Percentiles rank a stretch among this genome's conserved stretches.
phyloP scores from a whole-genome alignment of 2,888 invertebrate species.

The Mesoligia furuncula region DNA sequence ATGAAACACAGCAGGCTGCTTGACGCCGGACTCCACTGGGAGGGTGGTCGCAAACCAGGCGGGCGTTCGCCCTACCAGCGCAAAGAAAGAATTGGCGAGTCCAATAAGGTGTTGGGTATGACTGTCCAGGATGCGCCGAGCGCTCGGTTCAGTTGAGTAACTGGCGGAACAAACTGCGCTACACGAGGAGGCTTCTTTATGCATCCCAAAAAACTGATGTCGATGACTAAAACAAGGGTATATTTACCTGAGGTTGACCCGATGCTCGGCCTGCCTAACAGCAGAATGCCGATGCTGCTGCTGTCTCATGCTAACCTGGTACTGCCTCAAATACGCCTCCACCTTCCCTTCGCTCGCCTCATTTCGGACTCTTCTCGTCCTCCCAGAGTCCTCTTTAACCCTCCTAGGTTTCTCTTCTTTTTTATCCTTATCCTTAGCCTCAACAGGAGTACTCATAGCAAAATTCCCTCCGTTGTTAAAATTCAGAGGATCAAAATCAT shows the following conservation, averaged over 20 bases:
- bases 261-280: constrained; percentile 87
- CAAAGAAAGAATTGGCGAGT: too few species aligned
- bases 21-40: too few species aligned
- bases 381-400: constrained; percentile 75
- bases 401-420: constrained; percentile 76
- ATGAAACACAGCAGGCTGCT: too few species aligned
- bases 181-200: too few species aligned
- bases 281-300: constrained; percentile 87
- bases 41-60: too few species aligned
- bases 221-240: background rate
- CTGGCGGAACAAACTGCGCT: too few species aligned
- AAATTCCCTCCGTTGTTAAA: constrained; percentile 90
- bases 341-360: constrained; percentile 85
- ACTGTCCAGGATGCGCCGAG: too few species aligned
- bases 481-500: constrained; percentile 92
- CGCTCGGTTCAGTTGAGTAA: too few species aligned
- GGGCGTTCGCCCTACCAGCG: too few species aligned
- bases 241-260: constrained; percentile 86
- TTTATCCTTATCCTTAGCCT: constrained; percentile 78
- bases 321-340: constrained; percentile 87
- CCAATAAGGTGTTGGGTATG: too few species aligned
- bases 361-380: constrained; percentile 74
- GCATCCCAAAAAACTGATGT: too few species aligned
- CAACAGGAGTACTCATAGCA: constrained; percentile 70
- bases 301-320: constrained; percentile 87